Conservation (phyloP, 1,140 invertebrate genomes). For the Samia ricini region DNA sequence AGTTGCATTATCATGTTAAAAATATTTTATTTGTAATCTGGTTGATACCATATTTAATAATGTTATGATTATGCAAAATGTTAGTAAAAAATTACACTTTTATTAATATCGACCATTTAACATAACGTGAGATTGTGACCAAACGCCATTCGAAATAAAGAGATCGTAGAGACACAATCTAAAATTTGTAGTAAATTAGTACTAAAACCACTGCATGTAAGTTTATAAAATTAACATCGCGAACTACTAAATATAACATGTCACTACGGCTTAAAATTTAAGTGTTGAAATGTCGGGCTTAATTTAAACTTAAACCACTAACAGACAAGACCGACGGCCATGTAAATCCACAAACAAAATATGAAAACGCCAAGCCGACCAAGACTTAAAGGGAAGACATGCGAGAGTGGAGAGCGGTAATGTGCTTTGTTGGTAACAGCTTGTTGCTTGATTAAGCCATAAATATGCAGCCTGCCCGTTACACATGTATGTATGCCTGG, state of each 20-base stretch:
- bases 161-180: too few species aligned
- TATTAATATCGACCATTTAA: too few species aligned
- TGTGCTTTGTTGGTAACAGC: slow-evolving; percentile 25
- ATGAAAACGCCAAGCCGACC: slow-evolving; percentile 12
- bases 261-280: background rate
- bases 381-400: slow-evolving; percentile 24
- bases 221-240: background rate
- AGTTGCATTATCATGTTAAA: too few species aligned
- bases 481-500: slow-evolving; percentile 20
- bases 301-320: slow-evolving; percentile 9
- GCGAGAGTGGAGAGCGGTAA: slow-evolving; percentile 19
- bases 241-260: background rate
- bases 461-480: slow-evolving; percentile 31
- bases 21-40: too few species aligned
- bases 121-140: too few species aligned
- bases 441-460: slow-evolving; percentile 34
- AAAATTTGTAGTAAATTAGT: too few species aligned
- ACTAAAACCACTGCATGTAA: too few species aligned
- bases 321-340: background rate
- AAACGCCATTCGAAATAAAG: too few species aligned
- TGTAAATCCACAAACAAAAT: slow-evolving; percentile 10
- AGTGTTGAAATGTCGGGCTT: background rate
- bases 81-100: too few species aligned
- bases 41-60: too few species aligned
- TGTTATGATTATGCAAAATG: too few species aligned